Evolutionary conservation across 2,888 invertebrate genomes (phyloP).

Genomic region (Mesoligia furuncula): DNA sequence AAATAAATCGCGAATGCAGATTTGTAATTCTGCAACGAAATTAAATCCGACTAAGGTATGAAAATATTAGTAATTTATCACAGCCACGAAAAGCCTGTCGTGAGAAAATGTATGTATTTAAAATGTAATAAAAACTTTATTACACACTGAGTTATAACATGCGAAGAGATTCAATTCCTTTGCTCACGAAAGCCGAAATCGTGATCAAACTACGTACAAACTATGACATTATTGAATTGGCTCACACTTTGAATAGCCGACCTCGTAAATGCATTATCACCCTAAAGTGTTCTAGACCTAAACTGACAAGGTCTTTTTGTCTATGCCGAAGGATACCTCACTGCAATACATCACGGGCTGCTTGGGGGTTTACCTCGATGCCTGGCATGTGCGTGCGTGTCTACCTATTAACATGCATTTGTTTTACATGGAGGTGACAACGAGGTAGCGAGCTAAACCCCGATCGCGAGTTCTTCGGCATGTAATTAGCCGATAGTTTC

Average conservation of each 20-base stretch:
- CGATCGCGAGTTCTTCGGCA: no score
- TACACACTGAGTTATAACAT: conserved; percentile 32
- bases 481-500: neutral
- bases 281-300: neutral
- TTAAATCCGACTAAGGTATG: neutral
- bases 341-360: no score
- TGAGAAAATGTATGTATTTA: conserved; percentile 36
- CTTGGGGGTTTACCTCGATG: no score
- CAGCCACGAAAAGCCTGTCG: conserved; percentile 22
- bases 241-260: neutral
- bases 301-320: neutral
- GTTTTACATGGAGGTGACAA: no score
- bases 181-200: conserved; percentile 22
- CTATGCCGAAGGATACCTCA: neutral
- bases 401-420: no score
- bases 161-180: conserved; percentile 38
- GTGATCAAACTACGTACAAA: conserved; percentile 13
- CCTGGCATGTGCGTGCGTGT: no score
- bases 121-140: conserved; percentile 26
- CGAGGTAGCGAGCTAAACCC: no score
- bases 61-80: conserved; percentile 3
- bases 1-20: no score
- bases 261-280: neutral
- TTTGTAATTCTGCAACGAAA: neutral
- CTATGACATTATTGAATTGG: neutral